Conservation (phyloP, 2,113 vertebrate species). For the Pongo pygmaeus region DNA sequence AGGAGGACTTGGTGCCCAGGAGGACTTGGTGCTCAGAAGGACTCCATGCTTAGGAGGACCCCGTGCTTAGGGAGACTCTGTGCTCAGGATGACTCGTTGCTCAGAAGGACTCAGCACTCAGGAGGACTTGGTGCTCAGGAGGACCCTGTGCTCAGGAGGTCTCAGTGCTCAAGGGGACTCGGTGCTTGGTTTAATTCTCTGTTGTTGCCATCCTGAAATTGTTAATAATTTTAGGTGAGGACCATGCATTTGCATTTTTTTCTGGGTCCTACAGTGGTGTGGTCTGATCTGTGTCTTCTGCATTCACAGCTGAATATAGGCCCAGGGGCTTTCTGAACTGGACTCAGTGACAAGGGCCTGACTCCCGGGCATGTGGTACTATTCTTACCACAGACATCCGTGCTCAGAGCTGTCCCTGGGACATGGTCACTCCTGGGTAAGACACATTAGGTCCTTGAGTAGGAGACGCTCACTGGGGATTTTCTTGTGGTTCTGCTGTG, state of each 20-base stretch:
- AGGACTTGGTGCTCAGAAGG: accelerated
- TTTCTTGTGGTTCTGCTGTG: background rate
- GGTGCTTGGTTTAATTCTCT: background rate
- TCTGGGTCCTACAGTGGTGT: accelerated
- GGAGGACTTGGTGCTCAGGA: too few relatives aligned
- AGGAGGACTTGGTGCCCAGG: accelerated
- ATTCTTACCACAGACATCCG: accelerated
- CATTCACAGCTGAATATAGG: too few relatives aligned
- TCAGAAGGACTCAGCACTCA: accelerated
- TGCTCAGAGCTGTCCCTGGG: background rate
- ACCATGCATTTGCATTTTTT: accelerated
- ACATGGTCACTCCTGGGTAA: background rate
- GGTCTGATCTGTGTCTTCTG: background rate
- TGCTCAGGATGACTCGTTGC: accelerated
- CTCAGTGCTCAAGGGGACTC: too few relatives aligned
- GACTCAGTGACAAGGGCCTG: accelerated
- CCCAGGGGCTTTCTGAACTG: background rate
- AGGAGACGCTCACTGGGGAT: accelerated
- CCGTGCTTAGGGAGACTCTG: accelerated
- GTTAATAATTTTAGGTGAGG: accelerated
- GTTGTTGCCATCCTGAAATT: background rate
- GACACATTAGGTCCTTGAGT: accelerated
- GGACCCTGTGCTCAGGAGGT: accelerated
- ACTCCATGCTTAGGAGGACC: background rate
- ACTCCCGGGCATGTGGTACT: too few relatives aligned